These are phyloP conservation scores for Protonibea diacanthus DNA, from an alignment of 2,797 vertebrate genomes.

Conservation along the genomic window DNA sequence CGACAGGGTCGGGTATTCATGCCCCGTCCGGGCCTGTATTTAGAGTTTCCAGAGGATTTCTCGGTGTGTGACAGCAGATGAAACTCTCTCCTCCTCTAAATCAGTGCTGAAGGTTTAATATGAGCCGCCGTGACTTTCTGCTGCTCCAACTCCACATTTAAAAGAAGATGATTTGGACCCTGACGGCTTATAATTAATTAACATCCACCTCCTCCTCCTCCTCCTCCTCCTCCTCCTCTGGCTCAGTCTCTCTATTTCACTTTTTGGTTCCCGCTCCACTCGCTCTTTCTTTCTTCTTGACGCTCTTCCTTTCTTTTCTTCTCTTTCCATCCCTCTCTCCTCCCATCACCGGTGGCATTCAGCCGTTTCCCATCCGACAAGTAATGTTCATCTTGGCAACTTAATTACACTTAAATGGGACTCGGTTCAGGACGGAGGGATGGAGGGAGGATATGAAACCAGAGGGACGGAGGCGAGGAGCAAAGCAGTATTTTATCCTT, in stretches of 20 bases:
- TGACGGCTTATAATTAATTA: conserved; percentile 97
- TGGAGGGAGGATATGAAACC: conserved; percentile 19
- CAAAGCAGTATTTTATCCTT: neutral
- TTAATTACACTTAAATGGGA: conserved; percentile 57
- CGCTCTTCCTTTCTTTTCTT: conserved; percentile 3
- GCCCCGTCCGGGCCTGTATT: neutral
- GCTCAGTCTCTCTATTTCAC: conserved; percentile 42
- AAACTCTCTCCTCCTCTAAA: conserved; percentile 25
- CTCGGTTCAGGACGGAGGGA: conserved; percentile 25
- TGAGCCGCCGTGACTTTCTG: conserved; percentile 40
- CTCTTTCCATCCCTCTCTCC: conserved; percentile 79
- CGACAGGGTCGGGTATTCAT: neutral
- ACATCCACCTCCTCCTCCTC: conserved; percentile 55
- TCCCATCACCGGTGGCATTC: conserved; percentile 41
- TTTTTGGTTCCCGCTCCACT: conserved; percentile 84
- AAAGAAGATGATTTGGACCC: conserved; percentile 92
- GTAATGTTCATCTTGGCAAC: conserved; percentile 47
- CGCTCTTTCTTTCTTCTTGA: conserved; percentile 51
- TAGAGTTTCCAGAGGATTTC: neutral
- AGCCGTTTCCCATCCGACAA: conserved; percentile 47
- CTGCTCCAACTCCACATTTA: conserved; percentile 92
- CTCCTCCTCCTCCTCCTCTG: neutral
- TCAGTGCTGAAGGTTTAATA: conserved; percentile 51
- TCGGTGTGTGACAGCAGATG: neutral
- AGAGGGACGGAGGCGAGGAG: neutral